phyloP scores from a whole-genome alignment of 23 tunicate genomes.

The Trididemnum clinides region DNA sequence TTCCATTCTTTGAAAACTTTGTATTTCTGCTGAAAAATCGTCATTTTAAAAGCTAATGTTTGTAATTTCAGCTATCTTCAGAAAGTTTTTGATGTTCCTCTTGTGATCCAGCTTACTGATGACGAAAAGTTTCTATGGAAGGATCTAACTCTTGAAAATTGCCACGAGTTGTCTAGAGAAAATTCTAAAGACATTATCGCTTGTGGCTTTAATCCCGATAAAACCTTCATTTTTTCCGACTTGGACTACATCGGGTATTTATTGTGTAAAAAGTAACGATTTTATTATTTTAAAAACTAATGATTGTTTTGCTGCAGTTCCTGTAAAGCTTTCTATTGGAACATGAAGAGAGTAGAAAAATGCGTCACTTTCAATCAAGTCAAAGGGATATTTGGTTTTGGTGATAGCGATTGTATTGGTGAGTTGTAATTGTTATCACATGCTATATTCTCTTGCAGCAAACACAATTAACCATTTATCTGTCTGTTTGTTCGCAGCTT shows the following conservation, averaged over 20 bases:
- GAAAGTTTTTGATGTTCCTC: constrained; percentile 91
- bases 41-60: neutral
- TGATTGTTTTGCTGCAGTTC: constrained; percentile 45
- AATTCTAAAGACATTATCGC: constrained; percentile 96
- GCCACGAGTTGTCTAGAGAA: constrained; percentile 61
- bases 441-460: too few species aligned
- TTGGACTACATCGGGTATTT: constrained; percentile 81
- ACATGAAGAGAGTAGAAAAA: constrained; percentile 93
- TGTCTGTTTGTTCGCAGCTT: too few species aligned
- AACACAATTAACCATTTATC: too few species aligned
- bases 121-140: constrained; percentile 99
- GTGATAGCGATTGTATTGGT: constrained; percentile 95
- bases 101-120: constrained; percentile 95
- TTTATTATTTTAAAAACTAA: too few species aligned
- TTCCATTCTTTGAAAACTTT: neutral
- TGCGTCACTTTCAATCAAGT: constrained; percentile 98
- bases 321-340: constrained; percentile 92
- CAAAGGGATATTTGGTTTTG: constrained; percentile 96
- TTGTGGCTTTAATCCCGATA: constrained; percentile 94
- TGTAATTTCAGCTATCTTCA: constrained; percentile 69
- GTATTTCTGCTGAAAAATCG: neutral
- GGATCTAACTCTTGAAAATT: constrained; percentile 84
- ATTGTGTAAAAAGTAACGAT: neutral
- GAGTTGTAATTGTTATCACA: too few species aligned
- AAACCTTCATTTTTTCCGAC: constrained; percentile 98